These are phyloP conservation scores for Clinocottus analis DNA, from an alignment of 2,113 vertebrate species.

Conservation along the genomic window DNA sequence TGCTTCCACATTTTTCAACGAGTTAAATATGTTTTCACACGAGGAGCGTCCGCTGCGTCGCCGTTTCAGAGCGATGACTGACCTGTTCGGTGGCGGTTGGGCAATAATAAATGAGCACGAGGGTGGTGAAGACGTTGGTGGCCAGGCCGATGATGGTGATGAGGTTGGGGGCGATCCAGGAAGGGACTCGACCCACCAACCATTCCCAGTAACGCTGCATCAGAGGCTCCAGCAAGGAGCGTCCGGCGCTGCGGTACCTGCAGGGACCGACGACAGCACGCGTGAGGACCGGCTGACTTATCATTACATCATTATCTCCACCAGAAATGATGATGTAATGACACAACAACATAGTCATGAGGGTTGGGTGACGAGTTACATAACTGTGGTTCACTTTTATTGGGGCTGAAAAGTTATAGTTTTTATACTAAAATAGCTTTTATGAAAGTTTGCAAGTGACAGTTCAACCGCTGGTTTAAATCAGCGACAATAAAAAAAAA, in stretches of 20 bases:
- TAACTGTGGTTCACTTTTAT: not conserved
- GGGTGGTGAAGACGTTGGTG: slow-evolving; percentile 95
- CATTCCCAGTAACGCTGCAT: slow-evolving; percentile 99
- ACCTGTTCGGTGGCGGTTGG: slow-evolving; percentile 98
- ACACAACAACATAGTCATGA: not conserved
- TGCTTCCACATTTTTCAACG: no score
- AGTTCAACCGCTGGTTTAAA: not conserved
- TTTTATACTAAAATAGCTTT: not conserved
- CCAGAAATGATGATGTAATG: not conserved
- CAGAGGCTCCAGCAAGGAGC: slow-evolving; percentile 95
- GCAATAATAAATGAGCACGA: slow-evolving; percentile 95
- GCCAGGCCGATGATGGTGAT: slow-evolving; percentile 96
- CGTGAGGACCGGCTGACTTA: not conserved
- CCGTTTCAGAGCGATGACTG: slow-evolving; percentile 25
- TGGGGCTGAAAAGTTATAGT: not conserved
- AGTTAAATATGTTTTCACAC: not conserved
- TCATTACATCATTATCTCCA: no score
- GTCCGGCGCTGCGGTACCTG: slow-evolving; percentile 92
- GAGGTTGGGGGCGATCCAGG: slow-evolving; percentile 97
- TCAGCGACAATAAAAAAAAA: not conserved
- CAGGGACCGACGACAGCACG: not conserved
- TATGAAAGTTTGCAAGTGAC: not conserved
- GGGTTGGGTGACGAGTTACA: not conserved
- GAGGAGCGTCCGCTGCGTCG: rapidly evolving
- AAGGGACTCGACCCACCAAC: slow-evolving; percentile 91